Conservation (phyloP, 2,113 vertebrate species). For the Xenopus tropicalis region DNA sequence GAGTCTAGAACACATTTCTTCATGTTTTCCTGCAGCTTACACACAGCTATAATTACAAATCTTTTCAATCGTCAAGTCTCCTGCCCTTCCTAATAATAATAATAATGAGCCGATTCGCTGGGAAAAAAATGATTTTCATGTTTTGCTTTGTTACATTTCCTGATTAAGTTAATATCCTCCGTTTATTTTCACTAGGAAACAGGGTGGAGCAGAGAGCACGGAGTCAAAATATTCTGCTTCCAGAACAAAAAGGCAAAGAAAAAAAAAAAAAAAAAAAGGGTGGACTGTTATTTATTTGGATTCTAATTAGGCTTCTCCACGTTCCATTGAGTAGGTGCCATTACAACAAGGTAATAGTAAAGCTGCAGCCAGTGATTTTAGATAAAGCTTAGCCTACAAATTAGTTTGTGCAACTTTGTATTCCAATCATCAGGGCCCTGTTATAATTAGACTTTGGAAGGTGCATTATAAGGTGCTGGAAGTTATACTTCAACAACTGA, state of each 20-base stretch:
- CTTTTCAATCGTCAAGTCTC: too few relatives aligned
- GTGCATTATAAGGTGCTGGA: too few relatives aligned
- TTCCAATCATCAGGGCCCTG: too few relatives aligned
- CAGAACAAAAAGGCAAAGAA: constrained; percentile 2
- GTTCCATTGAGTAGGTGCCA: background rate
- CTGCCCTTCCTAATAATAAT: too few relatives aligned
- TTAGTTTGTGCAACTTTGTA: too few relatives aligned
- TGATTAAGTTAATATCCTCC: constrained; percentile 41
- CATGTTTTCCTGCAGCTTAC: too few relatives aligned
- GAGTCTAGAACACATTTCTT: too few relatives aligned
- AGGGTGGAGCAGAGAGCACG: constrained; percentile 21
- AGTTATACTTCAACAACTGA: too few relatives aligned
- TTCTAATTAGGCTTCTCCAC: background rate
- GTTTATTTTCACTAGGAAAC: constrained; percentile 35
- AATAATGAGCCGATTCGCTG: background rate
- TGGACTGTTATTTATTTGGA: background rate
- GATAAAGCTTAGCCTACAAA: too few relatives aligned
- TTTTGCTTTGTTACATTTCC: constrained; percentile 37
- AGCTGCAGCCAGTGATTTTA: too few relatives aligned
- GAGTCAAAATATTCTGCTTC: background rate
- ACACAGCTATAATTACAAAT: too few relatives aligned
- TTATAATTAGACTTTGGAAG: too few relatives aligned
- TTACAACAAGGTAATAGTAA: background rate
- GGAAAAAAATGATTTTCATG: constrained; percentile 18
- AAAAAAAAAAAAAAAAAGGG: background rate